Base-by-base conservation (phyloP, 1,140 invertebrate genomes). In the Calephelis virginiensis region DNA sequence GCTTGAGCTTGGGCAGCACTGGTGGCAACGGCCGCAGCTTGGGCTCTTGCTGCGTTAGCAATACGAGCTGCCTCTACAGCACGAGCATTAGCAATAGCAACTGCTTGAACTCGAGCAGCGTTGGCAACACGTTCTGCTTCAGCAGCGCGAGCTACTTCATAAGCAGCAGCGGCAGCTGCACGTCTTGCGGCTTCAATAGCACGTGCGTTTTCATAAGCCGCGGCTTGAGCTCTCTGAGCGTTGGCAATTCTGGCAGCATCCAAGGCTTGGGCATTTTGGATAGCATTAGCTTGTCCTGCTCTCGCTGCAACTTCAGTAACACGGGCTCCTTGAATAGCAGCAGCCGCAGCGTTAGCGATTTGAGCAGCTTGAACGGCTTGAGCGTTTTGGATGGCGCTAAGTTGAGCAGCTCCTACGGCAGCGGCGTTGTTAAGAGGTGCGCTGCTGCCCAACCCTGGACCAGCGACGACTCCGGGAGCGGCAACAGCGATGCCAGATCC, bases 311-410 rank as follows among this genome's bases (percentile, higher is more conserved):
- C 82, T 69, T 90, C 87, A 8, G 82, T 75, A 8, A 77, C 81
- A 14, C 85, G 85, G 7, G 87, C 87, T 9, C 85, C 83, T 68
- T 87, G 85, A 67, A 88, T 86, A 49, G 83, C 87, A 53, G 83
- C 86, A 7, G 81, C 81, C 61, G 87, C 87, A 0, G 87, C 77
- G 74, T 88, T 86, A 13, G 76, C 82, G 50, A 90, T 87, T 50
- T 90, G 78, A 5, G 85, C 78, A 12, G 81, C 87, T 14, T 82
- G 86, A 0, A 81, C 86, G 17, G 87, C 87, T 64, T 90, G 87
- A 11, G 87, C 87, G 70, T 90, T 88, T 53, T 90, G 87, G 67
- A 90, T 89, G 49, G 87, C 85, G 40, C 82, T 85, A 11, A 89
- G 80, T 61, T 89, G 87, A 63, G 87, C 83, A 6, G 86, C 86